A percentile compares a stretch with the other conserved stretches of the same genome.
These are phyloP conservation scores for Drosophila infuscata DNA, from an alignment of 2,888 invertebrate species.

Conservation along the genomic window DNA sequence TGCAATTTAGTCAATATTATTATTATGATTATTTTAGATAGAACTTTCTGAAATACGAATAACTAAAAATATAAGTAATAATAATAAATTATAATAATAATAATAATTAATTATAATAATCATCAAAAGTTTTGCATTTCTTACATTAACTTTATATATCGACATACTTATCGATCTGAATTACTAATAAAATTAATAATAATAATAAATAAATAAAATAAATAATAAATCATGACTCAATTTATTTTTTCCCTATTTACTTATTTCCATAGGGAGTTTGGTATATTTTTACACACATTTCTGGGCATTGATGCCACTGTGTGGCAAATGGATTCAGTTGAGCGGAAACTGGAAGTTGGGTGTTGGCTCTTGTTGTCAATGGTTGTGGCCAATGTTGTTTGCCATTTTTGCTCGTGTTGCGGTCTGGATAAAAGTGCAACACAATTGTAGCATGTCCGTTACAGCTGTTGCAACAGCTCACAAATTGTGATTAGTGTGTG, in stretches of 20 bases:
- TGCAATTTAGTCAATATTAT: not conserved
- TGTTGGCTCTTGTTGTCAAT: conserved; percentile 21
- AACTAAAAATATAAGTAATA: not conserved
- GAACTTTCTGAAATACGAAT: rapidly evolving
- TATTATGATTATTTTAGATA: not conserved
- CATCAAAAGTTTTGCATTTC: not conserved
- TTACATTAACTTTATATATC: not conserved
- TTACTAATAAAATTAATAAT: too few species aligned
- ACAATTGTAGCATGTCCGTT: conserved; percentile 36
- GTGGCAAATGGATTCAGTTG: conserved; percentile 1
- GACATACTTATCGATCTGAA: not conserved
- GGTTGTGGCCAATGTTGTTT: conserved; percentile 15
- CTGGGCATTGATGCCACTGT: not conserved
- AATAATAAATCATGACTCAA: not conserved
- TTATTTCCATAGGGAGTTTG: not conserved
- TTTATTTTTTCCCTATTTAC: not conserved
- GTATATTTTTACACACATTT: not conserved
- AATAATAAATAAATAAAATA: not conserved
- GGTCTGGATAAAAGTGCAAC: conserved; percentile 55
- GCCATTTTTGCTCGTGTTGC: conserved; percentile 44
- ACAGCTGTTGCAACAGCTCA: conserved; percentile 25
- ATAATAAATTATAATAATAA: too few species aligned
- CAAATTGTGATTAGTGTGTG: conserved; percentile 70
- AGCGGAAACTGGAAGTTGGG: conserved; percentile 6
- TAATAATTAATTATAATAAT: too few species aligned